Conservation (phyloP, 2,797 vertebrate genomes). For the Danio choprae region DNA sequence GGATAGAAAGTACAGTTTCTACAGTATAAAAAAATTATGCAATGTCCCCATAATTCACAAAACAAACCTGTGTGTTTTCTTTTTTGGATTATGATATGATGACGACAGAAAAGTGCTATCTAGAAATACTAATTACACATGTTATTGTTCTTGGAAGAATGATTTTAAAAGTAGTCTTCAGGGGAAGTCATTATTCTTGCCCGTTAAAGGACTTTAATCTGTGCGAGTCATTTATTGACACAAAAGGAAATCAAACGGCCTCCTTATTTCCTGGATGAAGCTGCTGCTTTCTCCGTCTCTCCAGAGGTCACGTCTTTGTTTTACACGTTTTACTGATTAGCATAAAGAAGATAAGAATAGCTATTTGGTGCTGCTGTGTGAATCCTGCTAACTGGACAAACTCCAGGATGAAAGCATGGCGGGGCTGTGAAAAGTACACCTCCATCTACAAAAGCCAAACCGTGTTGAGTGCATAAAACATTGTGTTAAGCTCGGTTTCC, state of each 20-base stretch:
- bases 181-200: conserved; percentile 6
- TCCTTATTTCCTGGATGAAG: conserved; percentile 46
- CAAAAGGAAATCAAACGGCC: conserved; percentile 49
- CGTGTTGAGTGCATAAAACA: conserved; percentile 28
- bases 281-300: neutral
- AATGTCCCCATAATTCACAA: neutral
- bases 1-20: too few species aligned
- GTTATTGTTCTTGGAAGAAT: conserved; percentile 8
- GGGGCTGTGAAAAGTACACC: conserved; percentile 16
- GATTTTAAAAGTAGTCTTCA: conserved; percentile 2
- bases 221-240: conserved; percentile 56
- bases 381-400: conserved; percentile 1
- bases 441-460: conserved; percentile 33
- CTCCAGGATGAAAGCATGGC: neutral
- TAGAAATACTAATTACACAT: neutral
- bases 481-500: conserved; percentile 2
- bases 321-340: conserved; percentile 28
- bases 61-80: neutral
- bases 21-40: too few species aligned
- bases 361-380: conserved; percentile 13
- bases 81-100: neutral
- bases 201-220: conserved; percentile 62
- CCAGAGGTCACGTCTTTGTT: conserved; percentile 15
- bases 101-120: neutral
- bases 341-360: conserved; percentile 32